These are phyloP conservation scores for Sisyra terminalis DNA, from an alignment of 2,888 invertebrate species.

Conservation along the genomic window DNA sequence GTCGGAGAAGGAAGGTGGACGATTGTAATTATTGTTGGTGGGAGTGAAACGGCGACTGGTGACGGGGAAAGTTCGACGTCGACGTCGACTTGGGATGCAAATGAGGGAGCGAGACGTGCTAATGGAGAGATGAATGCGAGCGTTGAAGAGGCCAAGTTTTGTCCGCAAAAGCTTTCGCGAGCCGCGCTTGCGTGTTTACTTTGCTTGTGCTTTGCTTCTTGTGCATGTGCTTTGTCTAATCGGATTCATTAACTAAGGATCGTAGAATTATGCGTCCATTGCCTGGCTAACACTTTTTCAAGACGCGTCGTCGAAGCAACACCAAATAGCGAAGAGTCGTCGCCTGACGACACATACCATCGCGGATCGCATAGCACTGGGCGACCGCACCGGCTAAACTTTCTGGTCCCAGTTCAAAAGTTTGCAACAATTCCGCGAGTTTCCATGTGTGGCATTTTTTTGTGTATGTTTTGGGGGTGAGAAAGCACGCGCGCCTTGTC, in stretches of 20 bases:
- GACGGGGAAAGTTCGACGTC: too few species aligned
- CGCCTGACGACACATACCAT: constrained; percentile 14
- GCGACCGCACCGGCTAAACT: too few species aligned
- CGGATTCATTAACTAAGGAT: constrained; percentile 40
- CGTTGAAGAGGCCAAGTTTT: not conserved
- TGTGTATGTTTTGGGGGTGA: not conserved
- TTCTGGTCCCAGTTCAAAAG: too few species aligned
- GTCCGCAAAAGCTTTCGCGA: too few species aligned
- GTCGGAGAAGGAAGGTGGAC: too few species aligned
- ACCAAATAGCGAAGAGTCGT: constrained; percentile 9
- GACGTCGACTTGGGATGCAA: not conserved
- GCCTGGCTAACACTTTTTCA: constrained; percentile 32
- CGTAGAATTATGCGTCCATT: constrained; percentile 36
- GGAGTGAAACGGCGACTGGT: not conserved
- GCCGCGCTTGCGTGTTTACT: constrained; percentile 25
- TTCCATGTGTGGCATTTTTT: not conserved
- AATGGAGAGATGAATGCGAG: not conserved
- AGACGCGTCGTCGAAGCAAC: constrained; percentile 17
- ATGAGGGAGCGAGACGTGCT: not conserved
- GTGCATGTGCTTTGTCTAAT: constrained; percentile 32
- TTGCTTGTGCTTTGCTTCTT: constrained; percentile 21
- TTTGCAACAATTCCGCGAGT: too few species aligned
- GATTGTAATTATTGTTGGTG: not conserved
- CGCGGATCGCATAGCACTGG: too few species aligned
- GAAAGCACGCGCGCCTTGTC: constrained; percentile 2